Evolutionary conservation across 2,797 vertebrate genomes (phyloP).

Genomic region (Sphenopsis melanotis): DNA sequence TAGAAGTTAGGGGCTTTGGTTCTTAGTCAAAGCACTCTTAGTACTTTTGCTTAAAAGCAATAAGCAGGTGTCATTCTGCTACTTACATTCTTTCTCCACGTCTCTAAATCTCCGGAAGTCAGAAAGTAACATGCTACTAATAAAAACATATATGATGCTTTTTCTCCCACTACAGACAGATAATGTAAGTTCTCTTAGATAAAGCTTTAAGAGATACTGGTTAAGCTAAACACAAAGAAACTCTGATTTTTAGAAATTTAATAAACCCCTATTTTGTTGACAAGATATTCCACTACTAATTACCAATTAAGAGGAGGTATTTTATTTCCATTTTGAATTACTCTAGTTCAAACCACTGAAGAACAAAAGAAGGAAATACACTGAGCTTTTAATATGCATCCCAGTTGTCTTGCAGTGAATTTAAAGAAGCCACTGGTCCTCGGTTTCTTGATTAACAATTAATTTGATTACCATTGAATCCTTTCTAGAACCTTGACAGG

Average conservation of each 20-base stretch:
- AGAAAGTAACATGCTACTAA: not conserved
- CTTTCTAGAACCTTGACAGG: not conserved
- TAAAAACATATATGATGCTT: not conserved
- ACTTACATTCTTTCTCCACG: not conserved
- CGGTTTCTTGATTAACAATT: not conserved
- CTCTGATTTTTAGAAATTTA: not conserved
- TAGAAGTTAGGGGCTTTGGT: not conserved
- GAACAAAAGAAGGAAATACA: not conserved
- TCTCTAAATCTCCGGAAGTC: not conserved
- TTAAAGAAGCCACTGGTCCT: not conserved
- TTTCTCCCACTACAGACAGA: not conserved
- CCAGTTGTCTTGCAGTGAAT: not conserved
- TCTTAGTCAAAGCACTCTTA: not conserved
- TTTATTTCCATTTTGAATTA: not conserved
- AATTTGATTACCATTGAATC: not conserved
- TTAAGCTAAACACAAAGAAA: not conserved
- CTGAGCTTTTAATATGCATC: not conserved
- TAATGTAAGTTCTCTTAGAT: not conserved
- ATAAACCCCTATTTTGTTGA: not conserved
- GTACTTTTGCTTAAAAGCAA: not conserved
- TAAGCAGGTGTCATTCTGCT: not conserved
- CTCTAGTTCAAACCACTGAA: not conserved
- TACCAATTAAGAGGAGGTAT: not conserved
- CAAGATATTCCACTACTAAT: not conserved
- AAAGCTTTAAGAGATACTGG: not conserved